phyloP scores from a whole-genome alignment of 2,888 invertebrate species.

The Rotaria sp. region DNA sequence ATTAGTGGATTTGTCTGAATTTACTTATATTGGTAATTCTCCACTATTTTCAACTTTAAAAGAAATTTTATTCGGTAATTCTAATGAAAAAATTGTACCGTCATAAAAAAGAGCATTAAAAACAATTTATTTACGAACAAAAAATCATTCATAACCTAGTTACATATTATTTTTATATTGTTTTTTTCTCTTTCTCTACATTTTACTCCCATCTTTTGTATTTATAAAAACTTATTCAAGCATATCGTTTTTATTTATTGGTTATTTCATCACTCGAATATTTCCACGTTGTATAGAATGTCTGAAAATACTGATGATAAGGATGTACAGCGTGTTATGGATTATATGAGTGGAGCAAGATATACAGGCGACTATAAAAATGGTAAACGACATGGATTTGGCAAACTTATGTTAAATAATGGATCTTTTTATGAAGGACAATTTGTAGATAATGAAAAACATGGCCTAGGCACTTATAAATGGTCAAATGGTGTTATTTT shows the following conservation, averaged over 20 bases:
- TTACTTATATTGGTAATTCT: no score
- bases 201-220: no score
- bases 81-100: no score
- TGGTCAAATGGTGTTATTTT: not conserved
- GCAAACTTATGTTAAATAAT: not conserved
- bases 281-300: not conserved
- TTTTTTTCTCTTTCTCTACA: not conserved
- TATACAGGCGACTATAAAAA: slow-evolving; percentile 11
- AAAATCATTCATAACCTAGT: no score
- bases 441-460: not conserved
- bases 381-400: not conserved
- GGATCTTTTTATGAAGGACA: not conserved
- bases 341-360: slow-evolving; percentile 16
- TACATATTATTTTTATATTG: no score
- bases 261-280: not conserved
- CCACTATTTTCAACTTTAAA: no score
- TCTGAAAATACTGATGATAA: not conserved
- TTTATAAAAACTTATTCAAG: not conserved
- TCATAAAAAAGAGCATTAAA: no score
- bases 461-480: not conserved
- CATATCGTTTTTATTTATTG: not conserved
- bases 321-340: not conserved
- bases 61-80: no score
- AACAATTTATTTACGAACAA: no score
- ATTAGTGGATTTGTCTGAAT: no score